A percentile compares a stretch with the other conserved stretches of the same genome.
Evolutionary conservation across 2,797 vertebrate species (phyloP).

Genomic region (Urosaurus nigricauda): DNA sequence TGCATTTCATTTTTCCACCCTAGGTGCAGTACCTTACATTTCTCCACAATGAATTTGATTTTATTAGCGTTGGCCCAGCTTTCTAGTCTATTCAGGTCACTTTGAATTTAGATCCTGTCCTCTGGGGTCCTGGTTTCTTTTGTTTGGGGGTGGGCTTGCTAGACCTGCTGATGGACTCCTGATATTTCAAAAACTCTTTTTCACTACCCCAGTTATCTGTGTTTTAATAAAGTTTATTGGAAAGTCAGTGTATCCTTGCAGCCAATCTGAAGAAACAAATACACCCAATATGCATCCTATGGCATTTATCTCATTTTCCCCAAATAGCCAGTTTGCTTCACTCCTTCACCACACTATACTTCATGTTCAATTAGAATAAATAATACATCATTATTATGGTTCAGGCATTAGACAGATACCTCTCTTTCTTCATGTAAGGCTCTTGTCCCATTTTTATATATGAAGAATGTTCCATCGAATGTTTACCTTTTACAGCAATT

Average conservation of each 20-base stretch:
- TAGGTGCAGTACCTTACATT: too few relatives aligned
- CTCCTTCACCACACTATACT: background rate
- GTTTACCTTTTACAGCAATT: background rate
- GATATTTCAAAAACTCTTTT: background rate
- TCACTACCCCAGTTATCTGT: background rate
- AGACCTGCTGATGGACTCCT: background rate
- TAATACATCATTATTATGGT: background rate
- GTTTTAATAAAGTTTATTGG: background rate
- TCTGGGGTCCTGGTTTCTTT: background rate
- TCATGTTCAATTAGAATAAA: conserved; percentile 2
- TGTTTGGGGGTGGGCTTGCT: background rate
- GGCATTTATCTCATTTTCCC: background rate
- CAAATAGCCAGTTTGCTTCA: background rate
- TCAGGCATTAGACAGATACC: background rate
- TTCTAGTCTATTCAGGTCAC: too few relatives aligned
- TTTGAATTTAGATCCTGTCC: too few relatives aligned
- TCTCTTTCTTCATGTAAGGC: conserved; percentile 1
- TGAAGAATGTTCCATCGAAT: background rate
- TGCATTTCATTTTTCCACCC: too few relatives aligned
- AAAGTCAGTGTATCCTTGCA: background rate
- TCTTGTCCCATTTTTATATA: background rate
- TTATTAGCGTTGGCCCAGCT: too few relatives aligned
- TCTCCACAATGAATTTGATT: too few relatives aligned
- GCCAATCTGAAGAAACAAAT: background rate
- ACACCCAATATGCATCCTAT: background rate